These are phyloP conservation scores for Periparus ater DNA, from an alignment of 2,797 vertebrate genomes.

Conservation along the genomic window DNA sequence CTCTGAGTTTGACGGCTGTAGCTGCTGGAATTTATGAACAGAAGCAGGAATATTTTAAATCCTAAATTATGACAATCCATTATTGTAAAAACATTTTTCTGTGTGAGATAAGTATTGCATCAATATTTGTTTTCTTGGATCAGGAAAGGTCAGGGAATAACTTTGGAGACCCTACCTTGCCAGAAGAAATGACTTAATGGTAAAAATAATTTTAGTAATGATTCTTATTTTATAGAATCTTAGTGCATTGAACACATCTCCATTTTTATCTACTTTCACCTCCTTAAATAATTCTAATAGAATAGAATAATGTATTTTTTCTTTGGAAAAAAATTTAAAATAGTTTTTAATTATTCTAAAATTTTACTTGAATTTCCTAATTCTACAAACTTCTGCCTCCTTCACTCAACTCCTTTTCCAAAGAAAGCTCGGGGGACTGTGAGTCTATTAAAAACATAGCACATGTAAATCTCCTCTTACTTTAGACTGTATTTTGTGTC, in stretches of 20 bases:
- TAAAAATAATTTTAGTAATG: not conserved
- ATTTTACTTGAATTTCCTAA: not conserved
- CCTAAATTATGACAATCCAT: not conserved
- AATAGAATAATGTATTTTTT: not conserved
- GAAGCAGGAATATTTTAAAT: not conserved
- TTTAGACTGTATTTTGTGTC: not conserved
- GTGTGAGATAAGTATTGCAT: not conserved
- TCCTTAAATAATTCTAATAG: not conserved
- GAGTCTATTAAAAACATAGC: not conserved
- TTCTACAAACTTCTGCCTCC: not conserved
- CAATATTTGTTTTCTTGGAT: not conserved
- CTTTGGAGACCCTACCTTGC: not conserved
- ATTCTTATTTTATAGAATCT: not conserved
- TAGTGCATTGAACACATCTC: not conserved
- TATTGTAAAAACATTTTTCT: not conserved
- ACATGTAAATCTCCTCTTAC: not conserved
- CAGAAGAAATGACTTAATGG: not conserved
- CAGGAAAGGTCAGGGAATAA: accelerated
- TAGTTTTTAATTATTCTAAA: not conserved
- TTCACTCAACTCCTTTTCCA: not conserved
- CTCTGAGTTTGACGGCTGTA: not conserved
- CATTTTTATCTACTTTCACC: not conserved
- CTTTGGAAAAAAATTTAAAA: not conserved
- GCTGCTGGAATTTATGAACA: not conserved
- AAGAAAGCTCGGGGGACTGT: not conserved